phyloP scores from a whole-genome alignment of 2,113 vertebrate species.

The Rhegmatorhina hoffmannsi region DNA sequence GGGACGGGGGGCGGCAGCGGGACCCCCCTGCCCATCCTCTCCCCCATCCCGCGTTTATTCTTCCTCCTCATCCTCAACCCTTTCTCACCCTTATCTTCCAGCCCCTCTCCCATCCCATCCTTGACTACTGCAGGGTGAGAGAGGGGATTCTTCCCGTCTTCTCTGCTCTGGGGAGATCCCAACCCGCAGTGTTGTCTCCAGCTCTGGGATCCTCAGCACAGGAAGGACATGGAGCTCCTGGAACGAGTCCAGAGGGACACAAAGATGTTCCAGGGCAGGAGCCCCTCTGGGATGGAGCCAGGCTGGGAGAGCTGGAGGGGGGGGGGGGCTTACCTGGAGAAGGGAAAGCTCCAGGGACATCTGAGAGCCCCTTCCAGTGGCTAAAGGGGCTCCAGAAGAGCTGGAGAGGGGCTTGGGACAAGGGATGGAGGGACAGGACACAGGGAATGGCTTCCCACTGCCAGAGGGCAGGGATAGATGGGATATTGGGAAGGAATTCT shows the following conservation, averaged over 20 bases:
- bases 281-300: not conserved
- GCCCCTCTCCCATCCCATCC: not conserved
- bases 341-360: not conserved
- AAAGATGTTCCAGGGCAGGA: not conserved
- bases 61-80: not conserved
- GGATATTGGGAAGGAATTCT: not conserved
- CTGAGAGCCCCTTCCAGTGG: rapidly evolving
- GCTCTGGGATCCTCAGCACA: not conserved
- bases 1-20: rapidly evolving
- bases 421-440: not conserved
- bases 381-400: not conserved
- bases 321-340: not conserved
- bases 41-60: not conserved
- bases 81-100: too few species aligned
- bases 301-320: not conserved
- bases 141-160: not conserved
- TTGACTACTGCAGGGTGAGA: not conserved
- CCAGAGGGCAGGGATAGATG: not conserved
- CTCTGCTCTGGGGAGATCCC: not conserved
- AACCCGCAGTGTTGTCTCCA: not conserved
- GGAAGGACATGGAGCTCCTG: not conserved
- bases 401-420: not conserved
- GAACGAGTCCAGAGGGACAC: not conserved
- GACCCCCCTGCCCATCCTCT: not conserved
- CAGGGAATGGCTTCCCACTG: not conserved